A percentile compares a stretch with the other conserved stretches of the same genome.
Conservation (phyloP, 2,113 vertebrate species). For the Xyliphius kryptos region DNA sequence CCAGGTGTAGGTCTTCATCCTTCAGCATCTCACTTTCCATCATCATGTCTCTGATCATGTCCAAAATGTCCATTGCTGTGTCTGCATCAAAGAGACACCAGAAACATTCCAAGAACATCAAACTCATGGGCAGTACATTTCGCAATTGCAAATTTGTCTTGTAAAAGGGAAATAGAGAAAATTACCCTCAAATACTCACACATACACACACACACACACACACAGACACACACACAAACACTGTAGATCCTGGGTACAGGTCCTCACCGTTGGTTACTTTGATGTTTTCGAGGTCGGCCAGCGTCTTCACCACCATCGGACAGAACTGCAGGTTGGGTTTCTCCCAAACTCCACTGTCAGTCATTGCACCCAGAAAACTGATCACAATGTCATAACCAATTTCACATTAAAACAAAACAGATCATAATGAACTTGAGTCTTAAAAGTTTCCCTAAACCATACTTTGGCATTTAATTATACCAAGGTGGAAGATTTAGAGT, state of each 20-base stretch:
- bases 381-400: too few species aligned
- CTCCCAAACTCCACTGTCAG: constrained; percentile 59
- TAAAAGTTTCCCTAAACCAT: too few species aligned
- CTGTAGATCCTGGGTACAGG: neutral
- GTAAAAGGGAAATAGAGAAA: too few species aligned
- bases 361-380: constrained; percentile 52
- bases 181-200: neutral
- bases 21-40: constrained; percentile 40
- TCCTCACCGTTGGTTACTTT: constrained; percentile 23
- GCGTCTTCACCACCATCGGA: constrained; percentile 60
- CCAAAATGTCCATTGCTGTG: constrained; percentile 54
- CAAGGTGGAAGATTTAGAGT: too few species aligned
- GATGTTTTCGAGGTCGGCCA: constrained; percentile 54
- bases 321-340: constrained; percentile 61
- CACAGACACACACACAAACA: neutral
- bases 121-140: too few species aligned
- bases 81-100: constrained; percentile 41
- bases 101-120: neutral
- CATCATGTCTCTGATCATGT: constrained; percentile 54
- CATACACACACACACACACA: neutral
- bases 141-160: too few species aligned
- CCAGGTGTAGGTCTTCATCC: constrained; percentile 50
- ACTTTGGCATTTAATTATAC: too few species aligned
- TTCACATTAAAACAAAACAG: too few species aligned
- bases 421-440: too few species aligned